A percentile compares a stretch with the other conserved stretches of the same genome.
phyloP scores from a whole-genome alignment of 2,113 vertebrate species.

The Macquaria ambigua region DNA sequence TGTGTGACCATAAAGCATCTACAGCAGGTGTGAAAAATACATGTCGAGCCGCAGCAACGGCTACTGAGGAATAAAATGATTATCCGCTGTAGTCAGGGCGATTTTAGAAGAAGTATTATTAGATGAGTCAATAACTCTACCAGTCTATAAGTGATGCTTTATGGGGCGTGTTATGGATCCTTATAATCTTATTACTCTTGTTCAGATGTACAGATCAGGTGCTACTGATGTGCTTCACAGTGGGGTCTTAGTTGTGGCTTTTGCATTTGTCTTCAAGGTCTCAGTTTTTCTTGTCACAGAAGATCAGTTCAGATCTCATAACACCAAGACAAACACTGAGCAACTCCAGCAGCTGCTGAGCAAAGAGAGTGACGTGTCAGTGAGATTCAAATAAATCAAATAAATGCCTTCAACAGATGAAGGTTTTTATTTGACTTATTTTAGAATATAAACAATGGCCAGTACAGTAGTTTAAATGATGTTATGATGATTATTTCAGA shows the following conservation, averaged over 20 bases:
- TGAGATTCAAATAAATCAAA: neutral
- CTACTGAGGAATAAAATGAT: neutral
- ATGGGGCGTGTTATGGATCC: neutral
- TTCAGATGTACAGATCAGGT: neutral
- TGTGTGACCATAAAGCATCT: conserved; percentile 17
- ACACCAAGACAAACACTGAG: neutral
- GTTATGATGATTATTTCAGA: neutral
- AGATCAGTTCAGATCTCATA: neutral
- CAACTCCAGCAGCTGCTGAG: neutral
- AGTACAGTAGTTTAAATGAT: neutral
- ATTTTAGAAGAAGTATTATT: neutral
- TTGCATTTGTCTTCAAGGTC: too few species aligned
- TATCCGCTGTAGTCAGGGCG: neutral
- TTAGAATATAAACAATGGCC: neutral
- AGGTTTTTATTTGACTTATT: neutral
- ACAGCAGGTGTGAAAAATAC: neutral
- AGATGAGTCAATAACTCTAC: neutral
- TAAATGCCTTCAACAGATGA: neutral
- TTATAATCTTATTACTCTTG: neutral
- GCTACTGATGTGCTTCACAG: too few species aligned
- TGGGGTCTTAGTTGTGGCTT: too few species aligned
- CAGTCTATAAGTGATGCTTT: neutral
- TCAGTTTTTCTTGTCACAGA: neutral
- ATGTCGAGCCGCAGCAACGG: neutral
- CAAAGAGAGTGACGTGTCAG: neutral